Conservation (phyloP, 2,797 vertebrate genomes). For the Myiothlypis chrysogaster region DNA sequence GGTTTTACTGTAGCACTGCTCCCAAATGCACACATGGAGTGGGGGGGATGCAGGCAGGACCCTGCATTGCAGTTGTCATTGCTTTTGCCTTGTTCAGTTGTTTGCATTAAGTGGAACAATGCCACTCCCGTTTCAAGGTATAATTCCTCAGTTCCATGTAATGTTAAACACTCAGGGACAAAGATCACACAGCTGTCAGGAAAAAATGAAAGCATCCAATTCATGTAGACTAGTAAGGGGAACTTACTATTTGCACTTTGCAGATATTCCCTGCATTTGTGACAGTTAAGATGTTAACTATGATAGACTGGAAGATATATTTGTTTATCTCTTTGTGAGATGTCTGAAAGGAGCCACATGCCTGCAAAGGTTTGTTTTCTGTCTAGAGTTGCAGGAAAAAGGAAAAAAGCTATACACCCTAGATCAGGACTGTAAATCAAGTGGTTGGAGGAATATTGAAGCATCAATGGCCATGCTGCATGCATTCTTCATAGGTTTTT, state of each 20-base stretch:
- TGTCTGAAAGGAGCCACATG: neutral
- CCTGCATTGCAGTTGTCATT: neutral
- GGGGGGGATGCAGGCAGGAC: fast-evolving
- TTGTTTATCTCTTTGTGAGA: neutral
- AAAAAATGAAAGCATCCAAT: neutral
- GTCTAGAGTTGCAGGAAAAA: neutral
- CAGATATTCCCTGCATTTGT: neutral
- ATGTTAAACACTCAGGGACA: neutral
- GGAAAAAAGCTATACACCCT: neutral
- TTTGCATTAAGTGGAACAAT: neutral
- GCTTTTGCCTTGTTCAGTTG: neutral
- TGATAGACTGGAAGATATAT: neutral
- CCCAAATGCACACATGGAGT: neutral
- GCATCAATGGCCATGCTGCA: neutral
- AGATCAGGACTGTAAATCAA: neutral
- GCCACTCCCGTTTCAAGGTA: neutral
- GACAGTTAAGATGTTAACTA: neutral
- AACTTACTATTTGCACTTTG: neutral
- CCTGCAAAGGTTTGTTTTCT: neutral
- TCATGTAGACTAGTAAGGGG: neutral
- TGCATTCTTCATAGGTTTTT: neutral
- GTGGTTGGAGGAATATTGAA: neutral
- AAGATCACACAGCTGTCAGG: neutral
- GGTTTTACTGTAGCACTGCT: neutral
- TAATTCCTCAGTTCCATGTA: neutral